These are phyloP conservation scores for Helicoverpa armigera DNA, from an alignment of 1,140 invertebrate genomes.

Conservation along the genomic window DNA sequence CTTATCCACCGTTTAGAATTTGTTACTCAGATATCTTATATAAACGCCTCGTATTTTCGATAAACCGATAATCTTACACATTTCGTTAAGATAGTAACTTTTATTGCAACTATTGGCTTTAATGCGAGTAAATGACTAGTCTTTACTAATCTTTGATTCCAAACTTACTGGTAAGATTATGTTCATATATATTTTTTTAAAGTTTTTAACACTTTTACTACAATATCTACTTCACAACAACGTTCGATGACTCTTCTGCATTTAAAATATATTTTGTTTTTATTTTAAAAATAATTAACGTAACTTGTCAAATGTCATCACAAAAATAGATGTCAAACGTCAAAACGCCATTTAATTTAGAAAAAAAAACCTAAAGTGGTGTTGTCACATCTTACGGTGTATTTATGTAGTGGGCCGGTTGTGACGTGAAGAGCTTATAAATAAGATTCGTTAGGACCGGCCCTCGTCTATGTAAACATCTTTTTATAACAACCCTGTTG, in stretches of 20 bases:
- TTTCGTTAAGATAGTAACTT: conserved; percentile 13
- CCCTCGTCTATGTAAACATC: conserved; percentile 17
- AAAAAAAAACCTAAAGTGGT: conserved; percentile 36
- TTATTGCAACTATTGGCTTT: conserved; percentile 2
- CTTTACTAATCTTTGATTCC: background rate
- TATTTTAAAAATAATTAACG: conserved; percentile 16
- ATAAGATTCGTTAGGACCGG: conserved; percentile 59
- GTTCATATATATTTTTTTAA: background rate
- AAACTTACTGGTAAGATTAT: background rate
- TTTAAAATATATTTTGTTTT: background rate
- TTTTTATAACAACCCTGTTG: background rate
- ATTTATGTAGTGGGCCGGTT: conserved; percentile 53
- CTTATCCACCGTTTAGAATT: conserved; percentile 21
- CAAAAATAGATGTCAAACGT: conserved; percentile 48
- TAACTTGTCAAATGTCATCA: conserved; percentile 25
- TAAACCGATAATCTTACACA: conserved; percentile 4
- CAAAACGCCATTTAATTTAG: conserved; percentile 44
- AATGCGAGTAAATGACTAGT: background rate
- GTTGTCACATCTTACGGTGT: conserved; percentile 51
- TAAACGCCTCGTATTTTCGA: conserved; percentile 6
- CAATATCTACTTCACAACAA: no score
- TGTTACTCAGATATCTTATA: background rate
- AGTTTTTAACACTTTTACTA: no score
- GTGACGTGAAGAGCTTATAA: conserved; percentile 57
- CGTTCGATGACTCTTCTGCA: no score